phyloP scores from a whole-genome alignment of 2,113 vertebrate genomes.

The Corythornis vintsioides region DNA sequence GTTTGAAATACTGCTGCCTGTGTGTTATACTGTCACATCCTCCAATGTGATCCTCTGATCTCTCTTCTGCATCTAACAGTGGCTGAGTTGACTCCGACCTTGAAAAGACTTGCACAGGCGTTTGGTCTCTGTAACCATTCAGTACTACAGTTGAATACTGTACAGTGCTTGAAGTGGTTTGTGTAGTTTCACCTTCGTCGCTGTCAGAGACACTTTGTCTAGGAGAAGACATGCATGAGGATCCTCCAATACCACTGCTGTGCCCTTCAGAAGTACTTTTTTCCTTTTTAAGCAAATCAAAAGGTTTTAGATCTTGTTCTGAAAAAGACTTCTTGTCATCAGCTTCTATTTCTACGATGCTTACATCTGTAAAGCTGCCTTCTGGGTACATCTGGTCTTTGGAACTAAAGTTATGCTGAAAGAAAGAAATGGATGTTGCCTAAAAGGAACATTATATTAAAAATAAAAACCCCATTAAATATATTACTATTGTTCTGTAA shows the following conservation, averaged over 20 bases:
- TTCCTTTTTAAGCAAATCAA: conserved; percentile 89
- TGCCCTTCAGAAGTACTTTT: conserved; percentile 92
- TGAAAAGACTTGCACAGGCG: conserved; percentile 84
- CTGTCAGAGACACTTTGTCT: conserved; percentile 93
- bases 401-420: conserved; percentile 82
- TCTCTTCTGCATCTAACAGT: conserved; percentile 90
- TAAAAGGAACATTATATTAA: neutral
- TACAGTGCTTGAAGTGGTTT: conserved; percentile 91
- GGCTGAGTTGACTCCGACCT: conserved; percentile 97
- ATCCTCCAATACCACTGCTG: conserved; percentile 96
- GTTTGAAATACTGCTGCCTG: conserved; percentile 79
- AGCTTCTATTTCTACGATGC: conserved; percentile 87
- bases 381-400: conserved; percentile 84
- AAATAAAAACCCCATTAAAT: neutral
- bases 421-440: conserved; percentile 5
- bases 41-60: conserved; percentile 75
- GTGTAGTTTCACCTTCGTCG: conserved; percentile 87
- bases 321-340: conserved; percentile 81
- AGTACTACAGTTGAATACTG: conserved; percentile 95
- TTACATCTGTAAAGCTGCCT: conserved; percentile 86
- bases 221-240: conserved; percentile 95
- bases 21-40: conserved; percentile 52
- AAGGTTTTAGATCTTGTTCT: conserved; percentile 86
- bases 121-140: conserved; percentile 91
- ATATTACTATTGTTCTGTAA: neutral